phyloP scores from a whole-genome alignment of 2,113 vertebrate genomes.

The Sciurus niger region DNA sequence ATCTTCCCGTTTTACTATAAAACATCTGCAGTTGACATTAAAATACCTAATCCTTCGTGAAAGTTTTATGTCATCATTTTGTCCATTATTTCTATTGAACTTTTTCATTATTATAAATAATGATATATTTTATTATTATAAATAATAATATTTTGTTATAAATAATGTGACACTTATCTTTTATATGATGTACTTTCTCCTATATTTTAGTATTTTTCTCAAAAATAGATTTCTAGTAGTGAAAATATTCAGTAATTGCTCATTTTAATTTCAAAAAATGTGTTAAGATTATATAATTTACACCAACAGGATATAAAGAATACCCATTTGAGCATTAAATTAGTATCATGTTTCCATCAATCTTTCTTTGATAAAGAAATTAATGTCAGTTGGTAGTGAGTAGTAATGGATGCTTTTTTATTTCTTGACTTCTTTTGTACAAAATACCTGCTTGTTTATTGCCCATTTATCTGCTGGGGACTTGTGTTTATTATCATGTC shows the following conservation, averaged over 20 bases:
- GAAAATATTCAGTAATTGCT: neutral
- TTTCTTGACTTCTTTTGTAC: slow-evolving; percentile 5
- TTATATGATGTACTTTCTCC: neutral
- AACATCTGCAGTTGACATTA: neutral
- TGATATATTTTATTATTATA: neutral
- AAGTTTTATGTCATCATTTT: neutral
- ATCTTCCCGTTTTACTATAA: slow-evolving; percentile 1
- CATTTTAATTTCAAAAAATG: neutral
- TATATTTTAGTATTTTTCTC: neutral
- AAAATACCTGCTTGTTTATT: neutral
- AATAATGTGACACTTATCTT: neutral
- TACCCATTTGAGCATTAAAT: neutral
- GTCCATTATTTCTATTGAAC: neutral
- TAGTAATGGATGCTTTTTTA: neutral
- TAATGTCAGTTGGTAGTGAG: neutral
- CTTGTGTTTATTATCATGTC: neutral
- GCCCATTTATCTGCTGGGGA: neutral
- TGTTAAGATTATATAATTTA: neutral
- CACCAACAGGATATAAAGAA: neutral
- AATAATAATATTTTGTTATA: neutral
- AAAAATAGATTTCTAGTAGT: neutral
- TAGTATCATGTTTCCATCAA: neutral
- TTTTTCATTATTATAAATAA: neutral
- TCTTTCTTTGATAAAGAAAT: neutral
- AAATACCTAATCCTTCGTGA: neutral